Base-by-base conservation (phyloP, 2,888 invertebrate species). In the Boloria selene region DNA sequence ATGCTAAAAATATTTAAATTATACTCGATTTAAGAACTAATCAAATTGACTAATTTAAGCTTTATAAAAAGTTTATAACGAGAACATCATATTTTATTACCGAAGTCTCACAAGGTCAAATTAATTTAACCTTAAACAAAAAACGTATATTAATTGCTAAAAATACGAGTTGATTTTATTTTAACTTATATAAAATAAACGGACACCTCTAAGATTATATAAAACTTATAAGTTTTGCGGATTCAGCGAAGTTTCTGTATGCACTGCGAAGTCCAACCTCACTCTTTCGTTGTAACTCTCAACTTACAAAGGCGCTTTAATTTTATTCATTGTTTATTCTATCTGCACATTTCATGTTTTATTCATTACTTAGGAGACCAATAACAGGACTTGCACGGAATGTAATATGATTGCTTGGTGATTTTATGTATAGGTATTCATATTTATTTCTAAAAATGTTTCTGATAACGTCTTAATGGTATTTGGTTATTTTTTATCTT, bases 321-420 rank as follows among this genome's bases (percentile, higher is more conserved):
- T 56, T 63, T 56, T 56, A 44, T 63, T 51, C 63, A 26, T 56
- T 63, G 26, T 63, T 63, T 51, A 56, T 63, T 56, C 42, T 56
- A 44, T 63, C 22, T 56, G 44, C 10, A 55, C 16, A 56, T 63
- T 56, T 50, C 16, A 63, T 56, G 44, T 56, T 55, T 56, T 26
- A 56, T 63, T 63, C 16, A 44, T 56, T 56, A 44, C 50, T 63
- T 50, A 13, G 22, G 14, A 63, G 17, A 42, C 38, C n/a, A 51
- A 44, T 44, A n/a, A n/a, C 18, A 18, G 22, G 16, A 44, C 17
- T 50, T 50, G n/a, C 7, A 22, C 31, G 16, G 55, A 44, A 63
- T 63, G 2, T 10, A 38, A 38, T 38, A 55, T 17, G n/a, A 17
- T 54, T 13, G 16, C 14, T n/a, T 7, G 14, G 7, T 47, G 17